Evolutionary conservation across 53 echinoderm and acorn worm genomes (phyloP).

Genomic region (Paracentrotus lividus): DNA sequence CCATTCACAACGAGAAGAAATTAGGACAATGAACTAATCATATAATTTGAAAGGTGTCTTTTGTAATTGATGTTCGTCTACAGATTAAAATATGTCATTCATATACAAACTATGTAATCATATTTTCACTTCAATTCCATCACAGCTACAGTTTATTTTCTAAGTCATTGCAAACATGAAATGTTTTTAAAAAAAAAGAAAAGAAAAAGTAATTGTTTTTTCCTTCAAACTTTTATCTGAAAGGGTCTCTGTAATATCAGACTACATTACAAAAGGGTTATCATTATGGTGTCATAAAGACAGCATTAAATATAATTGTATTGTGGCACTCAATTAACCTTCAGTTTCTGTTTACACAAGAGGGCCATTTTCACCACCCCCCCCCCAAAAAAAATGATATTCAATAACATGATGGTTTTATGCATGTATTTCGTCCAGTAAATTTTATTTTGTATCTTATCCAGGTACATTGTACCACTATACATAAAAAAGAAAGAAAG

Average conservation of each 20-base stretch:
- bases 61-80: neutral
- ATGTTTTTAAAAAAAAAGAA: too few species aligned
- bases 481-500: too few species aligned
- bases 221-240: neutral
- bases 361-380: too few species aligned
- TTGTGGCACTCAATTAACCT: neutral
- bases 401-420: too few species aligned
- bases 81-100: neutral
- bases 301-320: neutral
- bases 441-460: too few species aligned
- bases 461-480: too few species aligned
- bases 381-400: too few species aligned
- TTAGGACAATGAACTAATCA: conserved; percentile 24
- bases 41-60: neutral
- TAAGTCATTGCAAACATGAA: neutral
- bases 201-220: neutral
- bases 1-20: neutral
- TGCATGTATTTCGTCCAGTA: too few species aligned
- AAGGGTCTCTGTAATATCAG: neutral
- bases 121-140: too few species aligned
- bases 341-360: neutral
- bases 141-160: neutral
- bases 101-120: too few species aligned
- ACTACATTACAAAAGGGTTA: neutral
- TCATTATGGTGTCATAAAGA: conserved; percentile 16